Conservation (phyloP, 2,888 invertebrate genomes). For the Luperina testacea region DNA sequence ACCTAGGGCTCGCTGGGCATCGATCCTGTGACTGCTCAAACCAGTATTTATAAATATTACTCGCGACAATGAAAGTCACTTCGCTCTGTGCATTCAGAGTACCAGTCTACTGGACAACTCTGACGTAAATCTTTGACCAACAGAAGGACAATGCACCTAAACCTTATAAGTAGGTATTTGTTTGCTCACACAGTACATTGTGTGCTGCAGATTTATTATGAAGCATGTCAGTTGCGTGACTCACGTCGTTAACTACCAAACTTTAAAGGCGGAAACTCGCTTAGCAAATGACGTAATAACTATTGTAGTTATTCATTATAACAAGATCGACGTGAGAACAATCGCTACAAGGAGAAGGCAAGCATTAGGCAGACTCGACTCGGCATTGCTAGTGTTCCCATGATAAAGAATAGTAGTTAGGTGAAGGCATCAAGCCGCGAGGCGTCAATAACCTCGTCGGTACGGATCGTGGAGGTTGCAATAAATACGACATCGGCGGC, state of each 20-base stretch:
- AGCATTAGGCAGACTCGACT: constrained; percentile 74
- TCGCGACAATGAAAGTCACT: constrained; percentile 76
- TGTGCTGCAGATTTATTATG: constrained; percentile 79
- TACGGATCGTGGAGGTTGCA: constrained; percentile 89
- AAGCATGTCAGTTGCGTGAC: constrained; percentile 86
- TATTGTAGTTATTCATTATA: constrained; percentile 88
- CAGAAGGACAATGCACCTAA: constrained; percentile 76
- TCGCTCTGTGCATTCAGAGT: constrained; percentile 53
- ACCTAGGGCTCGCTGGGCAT: constrained; percentile 85
- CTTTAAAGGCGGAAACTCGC: constrained; percentile 88
- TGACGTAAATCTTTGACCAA: constrained; percentile 59
- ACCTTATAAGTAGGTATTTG: constrained; percentile 62
- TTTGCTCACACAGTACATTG: constrained; percentile 70
- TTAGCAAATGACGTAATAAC: constrained; percentile 88
- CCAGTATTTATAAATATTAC: constrained; percentile 86
- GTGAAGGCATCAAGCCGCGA: constrained; percentile 76
- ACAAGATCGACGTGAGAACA: constrained; percentile 88
- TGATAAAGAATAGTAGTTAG: constrained; percentile 80
- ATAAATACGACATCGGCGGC: constrained; percentile 89
- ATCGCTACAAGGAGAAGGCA: constrained; percentile 85
- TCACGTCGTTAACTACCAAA: constrained; percentile 87
- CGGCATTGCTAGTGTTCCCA: constrained; percentile 78
- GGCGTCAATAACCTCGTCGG: constrained; percentile 89
- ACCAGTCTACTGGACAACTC: constrained; percentile 36
- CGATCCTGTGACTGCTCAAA: constrained; percentile 84